Base-by-base conservation (phyloP, 2,113 vertebrate genomes). In the Candoia aspera region DNA sequence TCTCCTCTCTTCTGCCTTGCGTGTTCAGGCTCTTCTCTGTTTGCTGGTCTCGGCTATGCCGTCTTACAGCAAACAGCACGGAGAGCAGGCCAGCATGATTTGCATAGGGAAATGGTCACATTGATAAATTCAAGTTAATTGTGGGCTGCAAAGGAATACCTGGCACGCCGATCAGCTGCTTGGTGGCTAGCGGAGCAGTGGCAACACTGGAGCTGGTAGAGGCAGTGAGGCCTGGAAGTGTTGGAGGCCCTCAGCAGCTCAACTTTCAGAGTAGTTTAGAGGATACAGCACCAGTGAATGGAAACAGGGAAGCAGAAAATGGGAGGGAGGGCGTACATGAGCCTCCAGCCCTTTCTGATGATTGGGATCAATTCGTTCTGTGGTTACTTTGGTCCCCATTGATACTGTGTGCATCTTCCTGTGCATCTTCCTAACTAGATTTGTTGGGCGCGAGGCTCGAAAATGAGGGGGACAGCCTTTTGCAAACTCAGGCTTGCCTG, bases 401-500 rank as follows among this genome's bases (percentile, higher is more conserved):
- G 19, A 46, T 62, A 17, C 23, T 33, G 21, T 73, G 15, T 68
- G 87, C 93, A 26, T 92, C 29, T n/a, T n/a, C 33, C 12, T 73
- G 15, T 68, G 87, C 93, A 26, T 92, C 29, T n/a, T 2, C 58
- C 4, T 94, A 58, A 86, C 58, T 90, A 99, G 99, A 99, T 95
- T 96, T 99, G 8, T 96, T 99, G 57, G 99, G 99, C 12, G 96
- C 95, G 92, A 97, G 99, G 57, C 97, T 99, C 95, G 99, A 99
- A 94, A 97, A 90, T 0, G 97, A 98, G 84, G 98, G 98, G 2
- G 98, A 99, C 10, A 91, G 54, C 3, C 54, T 97, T 13, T 97
- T 99, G 85, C 98, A 98, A 95, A 97, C 97, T 0, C 98, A 99
- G 90, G 99, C 99, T 1, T 99, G 98, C 95, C 98, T 99, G 90